phyloP scores from a whole-genome alignment of 2,888 invertebrate genomes.

The Leucoptera coffeella region DNA sequence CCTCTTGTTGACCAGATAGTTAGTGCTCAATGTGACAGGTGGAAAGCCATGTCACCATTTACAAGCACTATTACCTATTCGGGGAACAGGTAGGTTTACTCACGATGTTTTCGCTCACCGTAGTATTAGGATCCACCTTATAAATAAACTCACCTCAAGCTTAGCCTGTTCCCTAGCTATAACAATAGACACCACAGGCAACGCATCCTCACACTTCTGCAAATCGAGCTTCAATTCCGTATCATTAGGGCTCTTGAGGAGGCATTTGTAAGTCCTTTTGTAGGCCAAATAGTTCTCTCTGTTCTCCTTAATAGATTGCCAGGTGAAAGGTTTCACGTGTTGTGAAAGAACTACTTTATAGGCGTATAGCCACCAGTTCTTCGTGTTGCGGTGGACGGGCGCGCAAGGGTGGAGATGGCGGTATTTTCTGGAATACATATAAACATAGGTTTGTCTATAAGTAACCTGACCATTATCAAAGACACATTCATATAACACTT shows the following conservation, averaged over 20 bases:
- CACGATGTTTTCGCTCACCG: no score
- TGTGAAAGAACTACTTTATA: slow-evolving; percentile 65
- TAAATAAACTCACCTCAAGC: slow-evolving; percentile 62
- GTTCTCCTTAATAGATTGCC: slow-evolving; percentile 63
- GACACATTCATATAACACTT: no score
- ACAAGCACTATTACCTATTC: no score
- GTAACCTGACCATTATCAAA: no score
- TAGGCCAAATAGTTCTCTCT: slow-evolving; percentile 65
- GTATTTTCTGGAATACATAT: slow-evolving; percentile 41
- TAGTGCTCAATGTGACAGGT: no score
- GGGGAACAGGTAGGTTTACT: no score
- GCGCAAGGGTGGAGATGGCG: slow-evolving; percentile 57
- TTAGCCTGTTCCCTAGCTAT: slow-evolving; percentile 76
- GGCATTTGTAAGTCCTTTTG: slow-evolving; percentile 60
- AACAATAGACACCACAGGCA: slow-evolving; percentile 68
- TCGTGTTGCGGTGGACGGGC: slow-evolving; percentile 50
- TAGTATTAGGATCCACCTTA: no score
- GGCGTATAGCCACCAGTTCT: slow-evolving; percentile 73
- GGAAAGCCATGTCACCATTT: no score
- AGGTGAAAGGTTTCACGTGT: slow-evolving; percentile 66
- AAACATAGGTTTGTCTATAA: no score
- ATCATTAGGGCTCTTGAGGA: slow-evolving; percentile 64
- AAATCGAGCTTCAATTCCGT: slow-evolving; percentile 67
- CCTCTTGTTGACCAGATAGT: no score
- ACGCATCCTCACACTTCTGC: slow-evolving; percentile 67